Base-by-base conservation (phyloP, 2,888 invertebrate genomes). In the Morpho achilles region DNA sequence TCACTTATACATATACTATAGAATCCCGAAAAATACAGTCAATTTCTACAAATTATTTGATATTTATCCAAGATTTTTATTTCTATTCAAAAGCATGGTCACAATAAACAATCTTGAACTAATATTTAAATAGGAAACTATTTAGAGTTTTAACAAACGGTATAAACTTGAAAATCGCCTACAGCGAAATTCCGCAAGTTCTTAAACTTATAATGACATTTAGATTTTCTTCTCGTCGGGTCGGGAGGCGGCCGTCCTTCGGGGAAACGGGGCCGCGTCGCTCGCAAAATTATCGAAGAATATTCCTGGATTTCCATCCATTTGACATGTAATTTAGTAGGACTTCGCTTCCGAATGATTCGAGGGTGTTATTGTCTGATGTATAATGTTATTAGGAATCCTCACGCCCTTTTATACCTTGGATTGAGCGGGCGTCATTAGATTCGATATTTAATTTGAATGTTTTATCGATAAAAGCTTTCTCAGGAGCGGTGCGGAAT, bases 161-260 rank as follows among this genome's bases (percentile, higher is more conserved):
- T 67, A 69, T 73, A 75, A 79, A 77, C 72, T 77, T 72, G 74
- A 71, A 74, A 79, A 76, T 73, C 71, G 78, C 78, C 77, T 67
- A 67, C 69, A 71, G 78, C 71, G 75, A 75, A 79, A 79, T 80
- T 76, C 76, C 74, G 73, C 69, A 71, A 67, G 71, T 73, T 77
- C 74, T 81, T 77, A 77, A 87, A 88, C 84, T 88, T 87, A 85
- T 87, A 88, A 87, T 87, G 87, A 87, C 84, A 87, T 89, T 88
- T 88, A 81, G 84, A 87, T 86, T 85, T 85, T 84, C 82, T 79
- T 84, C 86, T 85, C 84, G 83, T 76, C 73, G 75, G 70, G 59
- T 60, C 56, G 55, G 61, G n/a, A 42, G 62, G 56, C 56, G 54
- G 48, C 23, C 22, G 23, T 42, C 42, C 54, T 53, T 7, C 8